Evolutionary conservation across 2,113 vertebrate genomes (phyloP).

Genomic region (Seriola aureovittata): DNA sequence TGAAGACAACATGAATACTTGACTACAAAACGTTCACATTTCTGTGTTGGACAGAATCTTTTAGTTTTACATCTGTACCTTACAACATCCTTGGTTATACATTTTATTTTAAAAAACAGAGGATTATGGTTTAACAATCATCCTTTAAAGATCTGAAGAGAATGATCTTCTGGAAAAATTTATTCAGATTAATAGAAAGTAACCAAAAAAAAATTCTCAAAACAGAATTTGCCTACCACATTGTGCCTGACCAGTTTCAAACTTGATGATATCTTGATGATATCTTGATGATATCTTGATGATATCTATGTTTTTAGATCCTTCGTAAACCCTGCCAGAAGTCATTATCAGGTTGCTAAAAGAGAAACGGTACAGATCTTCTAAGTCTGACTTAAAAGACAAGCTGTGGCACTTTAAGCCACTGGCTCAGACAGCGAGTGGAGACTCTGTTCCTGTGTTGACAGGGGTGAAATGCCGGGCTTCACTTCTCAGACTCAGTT

Average conservation of each 20-base stretch:
- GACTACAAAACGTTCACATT: too few relatives aligned
- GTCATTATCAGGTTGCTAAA: conserved; percentile 15
- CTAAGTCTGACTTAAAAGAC: conserved; percentile 10
- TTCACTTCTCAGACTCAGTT: conserved; percentile 19
- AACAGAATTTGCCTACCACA: background rate
- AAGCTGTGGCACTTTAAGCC: conserved; percentile 2
- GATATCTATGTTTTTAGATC: background rate
- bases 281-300: too few relatives aligned
- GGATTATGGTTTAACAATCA: too few relatives aligned
- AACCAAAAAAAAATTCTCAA: background rate
- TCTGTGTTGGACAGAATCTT: too few relatives aligned
- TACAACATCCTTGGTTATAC: too few relatives aligned
- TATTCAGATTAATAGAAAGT: background rate
- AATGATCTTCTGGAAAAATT: background rate
- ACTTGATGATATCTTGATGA: background rate
- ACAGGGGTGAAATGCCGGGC: background rate
- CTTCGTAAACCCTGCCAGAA: conserved; percentile 8
- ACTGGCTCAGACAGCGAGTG: background rate
- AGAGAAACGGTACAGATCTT: conserved; percentile 2
- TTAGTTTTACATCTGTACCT: too few relatives aligned
- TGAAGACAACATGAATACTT: background rate
- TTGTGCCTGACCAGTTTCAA: background rate
- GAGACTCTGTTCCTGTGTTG: conserved; percentile 1
- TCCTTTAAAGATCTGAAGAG: too few relatives aligned
- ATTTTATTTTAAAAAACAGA: too few relatives aligned